Percentiles rank a stretch among this genome's conserved stretches.
phyloP scores from a whole-genome alignment of 2,113 vertebrate species.

The Corythornis cristatus region DNA sequence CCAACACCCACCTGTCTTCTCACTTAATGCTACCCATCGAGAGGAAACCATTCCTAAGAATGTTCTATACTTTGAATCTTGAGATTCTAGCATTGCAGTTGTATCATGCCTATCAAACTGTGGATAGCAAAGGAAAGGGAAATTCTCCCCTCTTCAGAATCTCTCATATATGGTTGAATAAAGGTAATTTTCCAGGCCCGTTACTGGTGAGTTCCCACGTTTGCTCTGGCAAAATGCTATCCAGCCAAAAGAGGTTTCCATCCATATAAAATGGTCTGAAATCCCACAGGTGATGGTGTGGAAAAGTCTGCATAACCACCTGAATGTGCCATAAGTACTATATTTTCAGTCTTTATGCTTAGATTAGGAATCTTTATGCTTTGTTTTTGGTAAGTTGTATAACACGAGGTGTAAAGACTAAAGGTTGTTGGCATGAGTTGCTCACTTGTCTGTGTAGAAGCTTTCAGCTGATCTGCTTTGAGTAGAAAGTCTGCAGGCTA shows the following conservation, averaged over 20 bases:
- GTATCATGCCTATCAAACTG: not conserved
- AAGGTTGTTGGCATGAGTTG: not conserved
- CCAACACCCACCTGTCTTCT: not conserved
- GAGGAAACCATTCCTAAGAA: not conserved
- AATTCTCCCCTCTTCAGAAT: not conserved
- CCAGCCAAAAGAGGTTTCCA: not conserved
- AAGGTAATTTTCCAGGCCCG: not conserved
- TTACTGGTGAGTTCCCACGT: not conserved
- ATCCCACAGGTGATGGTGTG: not conserved
- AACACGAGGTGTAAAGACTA: not conserved
- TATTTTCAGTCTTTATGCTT: not conserved
- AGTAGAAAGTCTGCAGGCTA: not conserved
- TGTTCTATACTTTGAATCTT: not conserved
- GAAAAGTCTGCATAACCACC: not conserved
- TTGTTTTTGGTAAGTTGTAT: not conserved
- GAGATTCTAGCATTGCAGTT: not conserved
- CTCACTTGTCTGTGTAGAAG: not conserved
- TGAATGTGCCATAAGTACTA: not conserved
- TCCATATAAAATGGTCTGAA: not conserved
- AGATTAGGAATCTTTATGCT: not conserved
- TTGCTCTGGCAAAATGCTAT: not conserved
- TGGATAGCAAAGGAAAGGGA: not conserved
- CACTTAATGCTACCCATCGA: fast-evolving
- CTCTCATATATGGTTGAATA: not conserved
- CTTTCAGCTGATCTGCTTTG: not conserved